Evolutionary conservation across 2,888 invertebrate genomes (phyloP), one percentile per base, ranked within the genome.

Genomic region (Nomada fabriciana): DNA sequence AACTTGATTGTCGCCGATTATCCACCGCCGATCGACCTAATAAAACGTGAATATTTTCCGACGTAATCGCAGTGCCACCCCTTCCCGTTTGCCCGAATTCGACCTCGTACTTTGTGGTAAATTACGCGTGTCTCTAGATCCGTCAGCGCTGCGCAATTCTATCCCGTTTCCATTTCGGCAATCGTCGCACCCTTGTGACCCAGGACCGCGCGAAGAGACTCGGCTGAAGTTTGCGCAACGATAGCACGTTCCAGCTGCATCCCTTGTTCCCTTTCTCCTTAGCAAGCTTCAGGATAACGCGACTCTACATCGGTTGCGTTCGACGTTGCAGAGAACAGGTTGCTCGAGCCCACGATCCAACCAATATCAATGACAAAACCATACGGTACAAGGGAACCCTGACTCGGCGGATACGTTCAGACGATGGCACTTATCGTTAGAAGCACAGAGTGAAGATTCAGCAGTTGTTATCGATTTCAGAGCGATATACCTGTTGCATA

Each of bases 1-100:
- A 93, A 93, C 93, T 93, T 91, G 93, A 93, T 93, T 92, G 92
- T 91, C 92, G 91, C 88, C 91, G 91, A 93, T 93, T 93, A 93
- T 92, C 91, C 92, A 86, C 79, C 85, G 86, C 76, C 85, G 86
- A 88, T 90, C 89, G 89, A 89, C 85, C 89, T 91, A 91, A 92
- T 92, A 91, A 92, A 92, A 93, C 90, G 85, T 85, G 81, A 83
- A 88, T 88, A 88, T 87, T 89, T 89, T 88, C 76, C 77, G 65
- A 73, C 81, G 80, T 80, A 82, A 83, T 57, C 72, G 74, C 63
- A 64, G 47, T 53, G 9, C 55, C 29, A 42, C 50, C 43, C 70
- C 53, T 50, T 72, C 59, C 59, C 42, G 52, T 25, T 43, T 59
- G 11, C 52, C 47, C 57, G 79, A 84, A 82, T 77, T 52, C 70